Evolutionary conservation across 1,140 invertebrate species (phyloP).

Genomic region (Bombyx mandarina): DNA sequence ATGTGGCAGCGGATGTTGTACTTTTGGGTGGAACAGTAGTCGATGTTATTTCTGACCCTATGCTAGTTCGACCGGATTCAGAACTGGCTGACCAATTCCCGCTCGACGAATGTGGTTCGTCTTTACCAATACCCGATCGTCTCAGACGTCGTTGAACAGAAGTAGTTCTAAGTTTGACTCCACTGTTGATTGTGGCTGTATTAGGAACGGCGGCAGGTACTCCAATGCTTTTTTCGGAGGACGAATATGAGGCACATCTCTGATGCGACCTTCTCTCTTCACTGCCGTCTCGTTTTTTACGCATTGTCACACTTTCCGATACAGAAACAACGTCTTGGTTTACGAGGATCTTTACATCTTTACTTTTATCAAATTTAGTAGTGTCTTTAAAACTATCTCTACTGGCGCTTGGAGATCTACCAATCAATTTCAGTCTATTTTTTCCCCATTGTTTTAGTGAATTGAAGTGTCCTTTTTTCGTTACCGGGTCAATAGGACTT

Average conservation of each 20-base stretch:
- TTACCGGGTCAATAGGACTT: slow-evolving; percentile 70
- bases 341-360: slow-evolving; percentile 43
- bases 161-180: slow-evolving; percentile 81
- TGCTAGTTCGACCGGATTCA: slow-evolving; percentile 87
- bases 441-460: slow-evolving; percentile 87
- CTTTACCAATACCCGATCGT: slow-evolving; percentile 73
- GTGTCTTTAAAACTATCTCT: slow-evolving; percentile 64
- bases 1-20: slow-evolving; percentile 76
- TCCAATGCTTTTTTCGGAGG: slow-evolving; percentile 77
- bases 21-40: slow-evolving; percentile 80
- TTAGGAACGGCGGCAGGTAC: slow-evolving; percentile 69
- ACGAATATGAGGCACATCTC: slow-evolving; percentile 83
- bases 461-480: slow-evolving; percentile 83
- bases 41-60: slow-evolving; percentile 84
- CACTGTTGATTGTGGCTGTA: slow-evolving; percentile 70
- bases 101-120: slow-evolving; percentile 89
- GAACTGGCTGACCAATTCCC: slow-evolving; percentile 96
- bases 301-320: slow-evolving; percentile 76
- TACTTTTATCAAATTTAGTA: slow-evolving; percentile 53
- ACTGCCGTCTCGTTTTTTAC: slow-evolving; percentile 68
- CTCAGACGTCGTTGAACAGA: slow-evolving; percentile 75
- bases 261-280: slow-evolving; percentile 74
- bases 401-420: slow-evolving; percentile 72
- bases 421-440: slow-evolving; percentile 81
- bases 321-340: slow-evolving; percentile 72